Base-by-base conservation (phyloP, 2,113 vertebrate species). In the Neolamprologus sp. region DNA sequence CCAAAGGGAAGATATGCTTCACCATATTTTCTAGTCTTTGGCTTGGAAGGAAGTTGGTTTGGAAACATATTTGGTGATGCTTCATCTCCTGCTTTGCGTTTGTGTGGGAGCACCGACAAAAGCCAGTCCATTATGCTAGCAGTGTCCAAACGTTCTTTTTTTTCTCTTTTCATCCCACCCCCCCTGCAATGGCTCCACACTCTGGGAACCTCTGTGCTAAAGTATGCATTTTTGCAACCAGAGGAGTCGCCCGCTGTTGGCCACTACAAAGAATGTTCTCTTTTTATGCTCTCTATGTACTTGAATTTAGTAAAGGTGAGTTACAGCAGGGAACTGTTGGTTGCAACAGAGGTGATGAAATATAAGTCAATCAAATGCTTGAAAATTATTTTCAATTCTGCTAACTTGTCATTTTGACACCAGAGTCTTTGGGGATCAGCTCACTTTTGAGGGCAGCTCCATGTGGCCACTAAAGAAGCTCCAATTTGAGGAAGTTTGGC, bases 401-500 rank as follows among this genome's bases (percentile, higher is more conserved):
- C 30, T 35, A 35, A 35, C 33, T 68, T 28, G 26, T n/a, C 19
- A 40, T 21, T 40, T 40, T 40, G 7, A 68, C 63, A 68, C 19
- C 10, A 13, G 33, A 37, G 35, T 71, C 37, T 42, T 14, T 42
- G 1, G 0, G 65, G n/a, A 42, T 71, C 12, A 42, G 0, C 12
- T 71, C n/a, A 23, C 65, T 2, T 71, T 23, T 42, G 37, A 23
- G 26, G 8, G 65, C 21, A 71, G n/a, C 37, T 37, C 65, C 65
- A 42, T 16, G 37, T 45, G 37, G 37, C 37, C 21, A 9, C 37
- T 42, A 73, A 42, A 73, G 37, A 42, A 71, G 37, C 5, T 42
- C 19, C 11, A 37, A n/a, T 13, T 37, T 12, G n/a, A 37, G 63
- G 6, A 65, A 21, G 10, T 68, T 37, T 1, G 1, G 0, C 10